These are phyloP conservation scores for Oncorhynchus nerka DNA, from an alignment of 2,113 vertebrate genomes.

Conservation along the genomic window DNA sequence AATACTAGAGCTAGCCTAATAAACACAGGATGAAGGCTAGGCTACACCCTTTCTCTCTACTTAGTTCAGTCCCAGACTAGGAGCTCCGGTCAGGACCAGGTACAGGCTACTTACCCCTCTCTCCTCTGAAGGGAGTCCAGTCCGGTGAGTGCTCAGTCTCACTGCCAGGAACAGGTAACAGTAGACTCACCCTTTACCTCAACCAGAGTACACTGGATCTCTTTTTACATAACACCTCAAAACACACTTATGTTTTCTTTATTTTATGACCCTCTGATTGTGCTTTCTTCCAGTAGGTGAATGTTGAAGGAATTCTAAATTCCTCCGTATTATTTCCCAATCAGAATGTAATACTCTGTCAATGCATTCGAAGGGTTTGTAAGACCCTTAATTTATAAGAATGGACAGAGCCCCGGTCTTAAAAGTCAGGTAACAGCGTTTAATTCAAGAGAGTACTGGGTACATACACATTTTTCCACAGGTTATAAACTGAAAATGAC, in stretches of 20 bases:
- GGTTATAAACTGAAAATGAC: no score
- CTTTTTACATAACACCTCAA: background rate
- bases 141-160: conserved; percentile 56
- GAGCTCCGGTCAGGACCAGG: conserved; percentile 2
- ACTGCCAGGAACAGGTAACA: conserved; percentile 58
- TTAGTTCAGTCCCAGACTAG: background rate
- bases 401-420: no score
- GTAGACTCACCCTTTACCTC: background rate
- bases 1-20: background rate
- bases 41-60: background rate
- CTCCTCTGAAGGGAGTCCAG: background rate
- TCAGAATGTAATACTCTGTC: no score
- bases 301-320: background rate
- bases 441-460: no score
- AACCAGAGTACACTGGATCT: background rate
- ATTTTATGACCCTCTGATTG: background rate
- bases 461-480: no score
- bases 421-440: no score
- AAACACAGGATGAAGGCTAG: background rate
- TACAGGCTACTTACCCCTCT: background rate
- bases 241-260: conserved; percentile 41
- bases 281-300: background rate
- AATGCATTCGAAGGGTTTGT: no score
- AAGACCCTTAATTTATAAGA: no score
- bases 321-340: no score